phyloP scores from a whole-genome alignment of 2,113 vertebrate genomes.

The Orycteropus afer region DNA sequence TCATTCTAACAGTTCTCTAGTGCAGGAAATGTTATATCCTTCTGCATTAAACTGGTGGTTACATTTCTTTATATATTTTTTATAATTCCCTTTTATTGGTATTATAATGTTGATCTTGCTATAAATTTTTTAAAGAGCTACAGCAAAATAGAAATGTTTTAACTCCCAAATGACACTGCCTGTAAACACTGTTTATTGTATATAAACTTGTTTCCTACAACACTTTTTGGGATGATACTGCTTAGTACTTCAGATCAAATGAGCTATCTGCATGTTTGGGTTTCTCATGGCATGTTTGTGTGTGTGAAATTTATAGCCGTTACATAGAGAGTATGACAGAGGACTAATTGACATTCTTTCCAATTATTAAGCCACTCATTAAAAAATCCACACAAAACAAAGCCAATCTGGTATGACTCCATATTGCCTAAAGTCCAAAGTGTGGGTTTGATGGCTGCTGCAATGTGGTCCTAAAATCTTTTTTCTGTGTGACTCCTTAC shows the following conservation, averaged over 20 bases:
- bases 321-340: not conserved
- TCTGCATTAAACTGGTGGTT: not conserved
- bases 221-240: not conserved
- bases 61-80: constrained; percentile 37
- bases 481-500: not conserved
- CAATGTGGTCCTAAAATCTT: not conserved
- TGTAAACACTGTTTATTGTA: constrained; percentile 38
- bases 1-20: not conserved
- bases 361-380: not conserved
- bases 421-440: not conserved
- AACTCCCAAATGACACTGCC: constrained; percentile 12
- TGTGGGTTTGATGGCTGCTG: not conserved
- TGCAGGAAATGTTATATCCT: not conserved
- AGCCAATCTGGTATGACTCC: not conserved
- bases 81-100: constrained; percentile 37
- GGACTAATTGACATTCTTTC: not conserved
- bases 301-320: not conserved
- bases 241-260: not conserved
- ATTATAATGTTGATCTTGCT: constrained; percentile 69
- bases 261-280: not conserved
- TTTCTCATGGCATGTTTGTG: not conserved
- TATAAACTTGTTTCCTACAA: constrained; percentile 26
- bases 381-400: not conserved
- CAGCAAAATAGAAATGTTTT: constrained; percentile 44
- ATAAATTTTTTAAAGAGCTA: constrained; percentile 73